These are phyloP conservation scores for Trichopoda pennipes DNA, from an alignment of 2,888 invertebrate genomes.

Conservation along the genomic window DNA sequence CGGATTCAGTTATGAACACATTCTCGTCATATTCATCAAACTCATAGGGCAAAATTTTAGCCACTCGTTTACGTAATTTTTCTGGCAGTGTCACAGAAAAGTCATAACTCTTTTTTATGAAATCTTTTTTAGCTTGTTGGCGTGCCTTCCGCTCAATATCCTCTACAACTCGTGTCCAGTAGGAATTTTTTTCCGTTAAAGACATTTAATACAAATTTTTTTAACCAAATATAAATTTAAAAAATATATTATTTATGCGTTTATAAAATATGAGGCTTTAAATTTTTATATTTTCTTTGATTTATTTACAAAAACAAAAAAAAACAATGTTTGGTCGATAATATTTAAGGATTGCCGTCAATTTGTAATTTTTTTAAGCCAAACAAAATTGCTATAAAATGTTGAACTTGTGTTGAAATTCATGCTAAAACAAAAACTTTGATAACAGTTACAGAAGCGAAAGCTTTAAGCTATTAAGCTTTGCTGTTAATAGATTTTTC, in stretches of 20 bases:
- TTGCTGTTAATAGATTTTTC: neutral
- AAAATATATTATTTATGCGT: neutral
- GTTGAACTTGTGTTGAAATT: too few relatives aligned
- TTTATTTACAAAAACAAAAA: conserved; percentile 1
- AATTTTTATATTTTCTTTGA: conserved; percentile 6
- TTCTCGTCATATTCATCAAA: conserved; percentile 74
- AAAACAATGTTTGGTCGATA: conserved; percentile 54
- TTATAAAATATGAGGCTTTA: neutral
- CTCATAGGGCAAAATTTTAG: conserved; percentile 76
- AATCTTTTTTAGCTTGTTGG: conserved; percentile 61
- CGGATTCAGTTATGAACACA: conserved; percentile 74
- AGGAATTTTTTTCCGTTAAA: conserved; percentile 70
- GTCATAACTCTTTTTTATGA: conserved; percentile 72
- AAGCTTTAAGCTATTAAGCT: neutral
- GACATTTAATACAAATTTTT: conserved; percentile 27
- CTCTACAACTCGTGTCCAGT: conserved; percentile 76
- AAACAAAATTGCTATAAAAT: too few relatives aligned
- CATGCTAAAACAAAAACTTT: neutral
- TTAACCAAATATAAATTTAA: conserved; percentile 3
- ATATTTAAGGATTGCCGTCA: neutral
- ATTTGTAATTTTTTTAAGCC: neutral
- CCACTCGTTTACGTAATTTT: conserved; percentile 74
- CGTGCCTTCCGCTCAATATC: conserved; percentile 74
- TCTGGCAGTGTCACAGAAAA: conserved; percentile 77
- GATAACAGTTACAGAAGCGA: neutral